Conservation (phyloP, 1,140 invertebrate genomes). For the Lepidurus apus region DNA sequence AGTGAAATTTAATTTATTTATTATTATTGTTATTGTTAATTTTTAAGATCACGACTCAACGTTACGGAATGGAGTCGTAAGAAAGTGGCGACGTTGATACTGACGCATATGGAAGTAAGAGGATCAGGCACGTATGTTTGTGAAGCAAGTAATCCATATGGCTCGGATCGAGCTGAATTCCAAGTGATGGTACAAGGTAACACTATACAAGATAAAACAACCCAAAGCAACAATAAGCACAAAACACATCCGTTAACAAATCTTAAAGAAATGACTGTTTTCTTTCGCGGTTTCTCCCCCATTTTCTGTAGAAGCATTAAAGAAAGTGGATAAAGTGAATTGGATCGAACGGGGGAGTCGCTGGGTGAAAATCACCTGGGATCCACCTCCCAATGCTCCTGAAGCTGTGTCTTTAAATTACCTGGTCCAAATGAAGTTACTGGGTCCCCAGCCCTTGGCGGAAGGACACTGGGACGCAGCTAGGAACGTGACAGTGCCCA, state of each 20-base stretch:
- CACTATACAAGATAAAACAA: background rate
- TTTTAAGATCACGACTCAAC: background rate
- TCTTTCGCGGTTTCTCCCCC: slow-evolving; percentile 40
- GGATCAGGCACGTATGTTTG: slow-evolving; percentile 36
- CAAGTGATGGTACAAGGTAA: slow-evolving; percentile 29
- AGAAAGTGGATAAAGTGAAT: slow-evolving; percentile 14
- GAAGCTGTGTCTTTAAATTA: slow-evolving; percentile 11
- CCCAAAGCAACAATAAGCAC: background rate
- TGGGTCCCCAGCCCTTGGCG: background rate
- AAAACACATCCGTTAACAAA: background rate
- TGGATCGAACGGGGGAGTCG: slow-evolving; percentile 25
- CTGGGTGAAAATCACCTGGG: slow-evolving; percentile 2
- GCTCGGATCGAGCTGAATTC: slow-evolving; percentile 23
- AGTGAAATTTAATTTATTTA: too few relatives aligned
- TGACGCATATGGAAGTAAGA: slow-evolving; percentile 24
- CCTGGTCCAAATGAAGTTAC: slow-evolving; percentile 26
- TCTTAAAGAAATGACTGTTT: slow-evolving; percentile 37
- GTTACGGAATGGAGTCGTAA: background rate
- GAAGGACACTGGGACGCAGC: slow-evolving; percentile 20
- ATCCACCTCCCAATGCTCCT: background rate
- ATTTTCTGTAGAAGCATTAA: background rate
- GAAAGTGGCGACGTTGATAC: slow-evolving; percentile 34
- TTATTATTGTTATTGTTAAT: too few relatives aligned
- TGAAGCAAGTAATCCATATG: slow-evolving; percentile 35
- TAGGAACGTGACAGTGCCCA: slow-evolving; percentile 24